Percentiles rank a stretch among this genome's conserved stretches.
Evolutionary conservation across 2,888 invertebrate genomes (phyloP).

Genomic region (Nycteola revayana): DNA sequence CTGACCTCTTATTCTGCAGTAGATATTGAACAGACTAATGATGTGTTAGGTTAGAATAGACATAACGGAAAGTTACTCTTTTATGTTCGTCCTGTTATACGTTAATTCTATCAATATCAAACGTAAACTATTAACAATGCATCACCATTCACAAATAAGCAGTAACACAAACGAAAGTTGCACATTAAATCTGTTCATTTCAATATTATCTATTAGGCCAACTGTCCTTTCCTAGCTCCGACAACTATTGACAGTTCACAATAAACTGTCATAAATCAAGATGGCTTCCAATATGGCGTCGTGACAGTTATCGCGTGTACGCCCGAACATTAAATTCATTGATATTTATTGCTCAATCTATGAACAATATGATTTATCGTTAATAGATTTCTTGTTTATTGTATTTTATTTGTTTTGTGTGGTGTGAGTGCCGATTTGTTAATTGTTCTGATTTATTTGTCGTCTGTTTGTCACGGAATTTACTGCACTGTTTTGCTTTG

Average conservation of each 20-base stretch:
- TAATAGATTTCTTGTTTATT: constrained; percentile 71
- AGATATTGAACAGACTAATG: too few species aligned
- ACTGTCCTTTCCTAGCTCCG: constrained; percentile 37
- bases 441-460: constrained; percentile 13
- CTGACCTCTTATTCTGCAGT: too few species aligned
- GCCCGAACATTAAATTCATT: constrained; percentile 79
- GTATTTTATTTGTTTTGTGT: constrained; percentile 52
- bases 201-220: too few species aligned
- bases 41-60: too few species aligned
- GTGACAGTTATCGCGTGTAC: constrained; percentile 78
- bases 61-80: too few species aligned
- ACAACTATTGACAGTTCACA: constrained; percentile 65
- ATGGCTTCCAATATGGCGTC: constrained; percentile 74
- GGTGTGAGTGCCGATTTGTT: constrained; percentile 26
- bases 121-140: too few species aligned
- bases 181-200: too few species aligned
- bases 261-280: constrained; percentile 72
- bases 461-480: constrained; percentile 26
- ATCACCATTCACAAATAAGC: too few species aligned
- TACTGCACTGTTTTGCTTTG: too few species aligned
- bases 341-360: constrained; percentile 81
- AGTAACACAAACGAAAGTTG: too few species aligned
- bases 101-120: too few species aligned
- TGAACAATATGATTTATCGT: constrained; percentile 67
- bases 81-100: too few species aligned